Base-by-base conservation (phyloP, 1,140 invertebrate species). In the Chrysomallon squamiferum region DNA sequence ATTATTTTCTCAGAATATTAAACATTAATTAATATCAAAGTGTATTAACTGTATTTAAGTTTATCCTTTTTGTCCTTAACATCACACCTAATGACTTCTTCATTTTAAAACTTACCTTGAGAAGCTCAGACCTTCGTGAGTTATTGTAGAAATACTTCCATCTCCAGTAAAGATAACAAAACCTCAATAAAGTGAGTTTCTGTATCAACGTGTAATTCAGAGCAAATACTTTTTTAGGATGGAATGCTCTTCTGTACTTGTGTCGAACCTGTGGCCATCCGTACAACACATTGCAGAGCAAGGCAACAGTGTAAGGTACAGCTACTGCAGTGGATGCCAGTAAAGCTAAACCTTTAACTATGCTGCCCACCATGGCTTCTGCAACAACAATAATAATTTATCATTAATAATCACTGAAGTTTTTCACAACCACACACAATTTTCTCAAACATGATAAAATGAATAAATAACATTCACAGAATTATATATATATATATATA, bases 91-190 rank as follows among this genome's bases (percentile, higher is more conserved):
- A n/a, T n/a, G n/a, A n/a, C n/a, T n/a, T n/a, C n/a, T n/a, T n/a
- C n/a, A n/a, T n/a, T n/a, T n/a, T n/a, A n/a, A n/a, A n/a, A 65
- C 50, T 61, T 67, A 85, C 83, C 78, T 85, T 85, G 15, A 78
- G 62, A 27, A 83, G 54, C 43, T 60, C 65, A 41, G 66, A 56
- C 25, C 64, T 49, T 57, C 71, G 60, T 59, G 75, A 71, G 47
- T 62, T 75, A 11, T 59, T 73, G 69, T 85, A 84, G 63, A 76
- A 81, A n/a, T 63, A 59, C 20, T 72, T 81, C 78, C 77, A 83
- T 32, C 71, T 69, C 3, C 81, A 41, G 47, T 74, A 79, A 6
- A 82, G 58, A 3, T 66, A 45, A 38, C 71, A 38, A 73, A 77
- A 84, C 58, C 72, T 76, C 20, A 80, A 32, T 11, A 64, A 67